Conservation (phyloP, 1,140 invertebrate genomes). For the Oncopeltus fasciatus region DNA sequence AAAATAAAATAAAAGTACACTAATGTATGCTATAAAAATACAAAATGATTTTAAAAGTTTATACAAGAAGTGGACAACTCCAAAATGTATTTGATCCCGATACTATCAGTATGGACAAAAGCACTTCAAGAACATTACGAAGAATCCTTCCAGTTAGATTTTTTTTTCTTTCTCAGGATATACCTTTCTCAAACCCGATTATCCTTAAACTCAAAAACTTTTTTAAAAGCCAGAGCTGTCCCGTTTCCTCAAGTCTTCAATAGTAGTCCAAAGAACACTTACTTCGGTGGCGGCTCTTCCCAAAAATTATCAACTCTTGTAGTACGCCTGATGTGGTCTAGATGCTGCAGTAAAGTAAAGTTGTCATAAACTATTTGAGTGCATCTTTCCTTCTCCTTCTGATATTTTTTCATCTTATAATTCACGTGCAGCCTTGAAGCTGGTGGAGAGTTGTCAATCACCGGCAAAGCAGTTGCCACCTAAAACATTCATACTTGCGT, state of each 20-base stretch:
- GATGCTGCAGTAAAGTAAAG: constrained; percentile 37
- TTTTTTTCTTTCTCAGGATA: neutral
- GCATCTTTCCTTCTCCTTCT: constrained; percentile 38
- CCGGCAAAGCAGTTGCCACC: constrained; percentile 38
- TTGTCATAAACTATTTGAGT: constrained; percentile 38
- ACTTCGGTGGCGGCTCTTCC: constrained; percentile 38
- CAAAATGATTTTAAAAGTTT: too few species aligned
- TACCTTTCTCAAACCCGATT: neutral
- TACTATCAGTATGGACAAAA: neutral
- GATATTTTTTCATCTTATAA: constrained; percentile 39
- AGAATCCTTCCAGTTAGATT: neutral
- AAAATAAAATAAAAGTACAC: too few species aligned
- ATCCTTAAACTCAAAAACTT: neutral
- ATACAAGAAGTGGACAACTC: too few species aligned
- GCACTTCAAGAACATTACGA: neutral
- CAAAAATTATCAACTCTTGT: constrained; percentile 40
- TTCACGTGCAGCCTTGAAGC: constrained; percentile 35
- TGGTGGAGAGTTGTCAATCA: constrained; percentile 38
- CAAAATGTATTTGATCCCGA: neutral
- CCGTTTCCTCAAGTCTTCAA: neutral
- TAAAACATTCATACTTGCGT: too few species aligned
- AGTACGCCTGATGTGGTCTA: constrained; percentile 35
- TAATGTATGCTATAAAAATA: too few species aligned
- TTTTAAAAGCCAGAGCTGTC: neutral
- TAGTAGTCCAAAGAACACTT: constrained; percentile 19